Conservation (phyloP, 2,113 vertebrate species). For the Calyptommatus sinebrachiatus region DNA sequence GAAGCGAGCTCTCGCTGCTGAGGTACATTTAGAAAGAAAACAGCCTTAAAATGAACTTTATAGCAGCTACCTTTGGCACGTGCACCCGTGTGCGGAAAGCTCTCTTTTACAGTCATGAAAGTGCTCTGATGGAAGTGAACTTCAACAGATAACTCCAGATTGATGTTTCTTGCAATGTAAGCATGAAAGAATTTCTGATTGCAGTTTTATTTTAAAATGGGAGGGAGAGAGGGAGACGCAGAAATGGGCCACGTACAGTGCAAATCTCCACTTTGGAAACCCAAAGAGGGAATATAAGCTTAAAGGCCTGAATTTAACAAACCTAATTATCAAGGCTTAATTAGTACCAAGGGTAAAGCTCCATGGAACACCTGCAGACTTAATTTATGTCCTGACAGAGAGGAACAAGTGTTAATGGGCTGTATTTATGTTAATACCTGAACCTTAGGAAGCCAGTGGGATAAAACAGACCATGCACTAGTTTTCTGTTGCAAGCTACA, state of each 20-base stretch:
- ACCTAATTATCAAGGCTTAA: conserved; percentile 99
- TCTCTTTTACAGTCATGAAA: not conserved
- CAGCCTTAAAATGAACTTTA: not conserved
- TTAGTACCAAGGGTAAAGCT: conserved; percentile 99
- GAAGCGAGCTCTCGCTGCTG: not conserved
- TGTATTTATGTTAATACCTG: conserved; percentile 99
- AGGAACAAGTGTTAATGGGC: conserved; percentile 99
- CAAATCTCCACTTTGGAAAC: conserved; percentile 71
- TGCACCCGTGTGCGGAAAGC: not conserved
- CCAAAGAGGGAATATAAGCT: conserved; percentile 88
- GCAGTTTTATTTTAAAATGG: conserved; percentile 34
- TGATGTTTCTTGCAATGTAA: conserved; percentile 37
- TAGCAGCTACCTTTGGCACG: not conserved
- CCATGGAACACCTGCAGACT: conserved; percentile 99
- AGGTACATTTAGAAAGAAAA: too few species aligned
- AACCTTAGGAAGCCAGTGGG: conserved; percentile 76
- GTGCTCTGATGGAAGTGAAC: conserved; percentile 35
- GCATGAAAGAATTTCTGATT: conserved; percentile 14
- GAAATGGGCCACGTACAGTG: conserved; percentile 54
- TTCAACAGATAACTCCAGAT: conserved; percentile 43
- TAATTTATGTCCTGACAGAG: conserved; percentile 99
- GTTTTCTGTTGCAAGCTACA: conserved; percentile 71
- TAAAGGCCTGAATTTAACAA: conserved; percentile 99
- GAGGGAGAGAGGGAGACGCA: conserved; percentile 16
- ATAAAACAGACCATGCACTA: conserved; percentile 71